Conservation (phyloP, 2,113 vertebrate genomes). For the Chaetops frenatus region DNA sequence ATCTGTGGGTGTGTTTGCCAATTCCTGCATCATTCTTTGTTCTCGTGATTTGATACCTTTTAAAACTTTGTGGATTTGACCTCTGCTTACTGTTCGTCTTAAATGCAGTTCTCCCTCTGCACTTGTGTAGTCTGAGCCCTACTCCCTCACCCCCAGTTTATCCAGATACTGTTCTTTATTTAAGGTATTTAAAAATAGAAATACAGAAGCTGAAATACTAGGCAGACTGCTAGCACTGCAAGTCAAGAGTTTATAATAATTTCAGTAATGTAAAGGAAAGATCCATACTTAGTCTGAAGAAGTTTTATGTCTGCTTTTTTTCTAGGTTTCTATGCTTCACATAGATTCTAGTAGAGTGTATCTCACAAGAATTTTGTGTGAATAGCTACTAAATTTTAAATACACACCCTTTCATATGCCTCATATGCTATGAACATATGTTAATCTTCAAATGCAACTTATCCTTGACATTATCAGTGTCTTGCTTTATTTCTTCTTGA, state of each 20-base stretch:
- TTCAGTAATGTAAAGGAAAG: background rate
- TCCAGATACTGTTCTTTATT: background rate
- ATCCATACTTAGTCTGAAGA: background rate
- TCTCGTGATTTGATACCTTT: background rate
- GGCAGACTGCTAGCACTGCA: background rate
- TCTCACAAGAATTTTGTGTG: background rate
- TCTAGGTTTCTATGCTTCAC: background rate
- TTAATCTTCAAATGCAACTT: background rate
- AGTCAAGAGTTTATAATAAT: background rate
- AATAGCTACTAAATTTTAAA: background rate
- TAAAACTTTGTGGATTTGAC: background rate
- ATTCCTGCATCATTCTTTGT: background rate
- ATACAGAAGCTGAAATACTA: background rate
- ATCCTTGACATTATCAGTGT: background rate
- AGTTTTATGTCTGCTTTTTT: background rate
- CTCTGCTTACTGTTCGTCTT: background rate
- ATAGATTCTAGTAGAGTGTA: background rate
- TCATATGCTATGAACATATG: background rate
- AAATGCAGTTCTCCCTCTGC: background rate
- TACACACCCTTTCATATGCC: background rate
- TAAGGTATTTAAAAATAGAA: background rate
- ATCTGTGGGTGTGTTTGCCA: background rate
- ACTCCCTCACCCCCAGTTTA: background rate
- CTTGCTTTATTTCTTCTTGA: background rate
- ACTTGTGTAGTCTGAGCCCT: background rate